Base-by-base conservation (phyloP, 1,140 invertebrate genomes). In the Copidosoma floridanum region DNA sequence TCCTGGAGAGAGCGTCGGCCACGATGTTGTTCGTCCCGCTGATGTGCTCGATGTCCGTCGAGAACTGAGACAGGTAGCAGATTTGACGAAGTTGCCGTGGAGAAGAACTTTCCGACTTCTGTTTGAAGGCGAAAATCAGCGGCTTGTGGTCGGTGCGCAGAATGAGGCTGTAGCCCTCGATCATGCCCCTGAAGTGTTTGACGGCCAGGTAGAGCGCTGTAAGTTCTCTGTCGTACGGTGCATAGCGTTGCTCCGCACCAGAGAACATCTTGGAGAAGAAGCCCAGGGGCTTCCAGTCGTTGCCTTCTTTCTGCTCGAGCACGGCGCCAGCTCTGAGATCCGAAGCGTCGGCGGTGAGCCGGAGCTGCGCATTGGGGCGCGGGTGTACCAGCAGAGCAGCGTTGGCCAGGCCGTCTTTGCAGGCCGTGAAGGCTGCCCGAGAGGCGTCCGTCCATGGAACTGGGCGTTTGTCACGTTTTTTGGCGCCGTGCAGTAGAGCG, bases 121-220 rank as follows among this genome's bases (percentile, higher is more conserved):
- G 63, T 18, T 52, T 14, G 54, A 73, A 74, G 7, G 69, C 70
- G 50, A 65, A 76, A 3, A 58, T 71, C 0, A 82, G 55, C 0
- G 79, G 78, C 51, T 75, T 76, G 48, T 82, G 80, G 44, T 82
- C 79, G 0, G 77, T 81, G 26, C 48, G 74, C 6, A 78, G 69
- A 0, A 38, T 65, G 35, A 78, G 64, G 18, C 61, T 7, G 26
- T 64, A 41, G 4, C 65, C 71, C 62, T 78, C 73, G 3, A 79
- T n/a, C 29, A 73, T 63, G 27, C 71, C 61, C 29, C 54, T 37
- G 56, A 80, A 79, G 56, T 64, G 63, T 56, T 69, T 66, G 1
- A 78, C 61, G 2, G 68, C 54, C 12, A 14, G n/a, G 59, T 71
- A 77, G 8, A 72, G 67, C 3, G 72, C 74, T 0, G 75, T 48